phyloP scores from a whole-genome alignment of 2,113 vertebrate genomes.

The Strix aluco region DNA sequence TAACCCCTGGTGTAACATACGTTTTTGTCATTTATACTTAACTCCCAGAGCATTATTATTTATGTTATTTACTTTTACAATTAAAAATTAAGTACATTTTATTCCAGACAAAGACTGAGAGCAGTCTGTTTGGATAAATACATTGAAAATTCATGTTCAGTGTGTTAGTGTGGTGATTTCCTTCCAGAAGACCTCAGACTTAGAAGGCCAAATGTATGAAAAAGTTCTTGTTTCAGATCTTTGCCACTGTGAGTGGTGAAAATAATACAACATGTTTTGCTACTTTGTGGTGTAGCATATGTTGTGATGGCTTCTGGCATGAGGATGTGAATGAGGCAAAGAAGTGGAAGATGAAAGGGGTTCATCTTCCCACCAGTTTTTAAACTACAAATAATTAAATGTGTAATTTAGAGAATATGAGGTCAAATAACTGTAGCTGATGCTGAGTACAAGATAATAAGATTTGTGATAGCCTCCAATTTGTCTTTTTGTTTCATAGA shows the following conservation, averaged over 20 bases:
- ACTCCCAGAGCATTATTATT: not conserved
- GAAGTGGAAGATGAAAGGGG: not conserved
- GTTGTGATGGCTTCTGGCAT: not conserved
- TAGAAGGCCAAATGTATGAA: not conserved
- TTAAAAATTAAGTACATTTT: not conserved
- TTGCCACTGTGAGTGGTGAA: not conserved
- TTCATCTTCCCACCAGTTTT: not conserved
- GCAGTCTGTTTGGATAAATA: not conserved
- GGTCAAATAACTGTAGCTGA: not conserved
- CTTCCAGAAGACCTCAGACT: not conserved
- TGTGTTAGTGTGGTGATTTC: not conserved
- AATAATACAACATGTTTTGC: not conserved
- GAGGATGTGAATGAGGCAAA: not conserved
- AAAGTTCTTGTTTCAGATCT: not conserved
- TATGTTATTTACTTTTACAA: not conserved
- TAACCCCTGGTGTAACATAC: not conserved
- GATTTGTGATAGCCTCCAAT: not conserved
- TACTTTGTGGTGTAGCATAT: not conserved
- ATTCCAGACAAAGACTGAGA: not conserved
- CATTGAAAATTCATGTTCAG: not conserved
- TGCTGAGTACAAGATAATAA: not conserved
- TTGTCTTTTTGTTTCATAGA: not conserved
- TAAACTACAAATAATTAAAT: not conserved
- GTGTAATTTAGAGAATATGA: not conserved
- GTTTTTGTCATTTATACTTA: not conserved